These are phyloP conservation scores for Taenioides sp. DNA, from an alignment of 2,797 vertebrate species.

Conservation along the genomic window DNA sequence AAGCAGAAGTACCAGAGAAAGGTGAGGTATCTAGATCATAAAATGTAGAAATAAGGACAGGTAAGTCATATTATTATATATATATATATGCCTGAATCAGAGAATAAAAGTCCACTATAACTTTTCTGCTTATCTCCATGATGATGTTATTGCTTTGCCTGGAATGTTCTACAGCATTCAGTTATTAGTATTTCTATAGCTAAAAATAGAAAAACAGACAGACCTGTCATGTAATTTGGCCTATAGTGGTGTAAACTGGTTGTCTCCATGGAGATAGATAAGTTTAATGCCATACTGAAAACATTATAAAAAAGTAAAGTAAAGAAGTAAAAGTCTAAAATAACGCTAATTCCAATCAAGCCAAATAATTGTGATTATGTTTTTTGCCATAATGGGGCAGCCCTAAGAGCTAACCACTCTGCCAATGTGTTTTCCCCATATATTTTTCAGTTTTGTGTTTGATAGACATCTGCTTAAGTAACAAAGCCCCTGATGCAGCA, in stretches of 20 bases:
- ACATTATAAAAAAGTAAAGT: too few species aligned
- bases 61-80: background rate
- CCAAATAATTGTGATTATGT: background rate
- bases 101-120: background rate
- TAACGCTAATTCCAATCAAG: too few species aligned
- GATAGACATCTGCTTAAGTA: background rate
- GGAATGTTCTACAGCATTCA: too few species aligned
- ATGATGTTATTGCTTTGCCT: too few species aligned
- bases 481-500: background rate
- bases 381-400: background rate
- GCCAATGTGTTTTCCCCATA: background rate
- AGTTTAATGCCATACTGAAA: too few species aligned
- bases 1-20: slow-evolving; percentile 14
- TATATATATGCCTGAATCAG: background rate
- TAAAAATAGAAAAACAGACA: too few species aligned
- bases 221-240: too few species aligned
- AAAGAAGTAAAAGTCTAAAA: too few species aligned
- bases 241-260: too few species aligned
- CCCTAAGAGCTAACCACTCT: background rate
- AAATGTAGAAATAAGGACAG: background rate
- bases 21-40: background rate
- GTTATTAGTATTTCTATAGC: too few species aligned
- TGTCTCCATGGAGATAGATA: too few species aligned
- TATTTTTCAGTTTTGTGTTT: background rate
- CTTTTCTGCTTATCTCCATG: too few species aligned